Conservation (phyloP, 1,140 invertebrate genomes). For the Leptonema lineaticorne region DNA sequence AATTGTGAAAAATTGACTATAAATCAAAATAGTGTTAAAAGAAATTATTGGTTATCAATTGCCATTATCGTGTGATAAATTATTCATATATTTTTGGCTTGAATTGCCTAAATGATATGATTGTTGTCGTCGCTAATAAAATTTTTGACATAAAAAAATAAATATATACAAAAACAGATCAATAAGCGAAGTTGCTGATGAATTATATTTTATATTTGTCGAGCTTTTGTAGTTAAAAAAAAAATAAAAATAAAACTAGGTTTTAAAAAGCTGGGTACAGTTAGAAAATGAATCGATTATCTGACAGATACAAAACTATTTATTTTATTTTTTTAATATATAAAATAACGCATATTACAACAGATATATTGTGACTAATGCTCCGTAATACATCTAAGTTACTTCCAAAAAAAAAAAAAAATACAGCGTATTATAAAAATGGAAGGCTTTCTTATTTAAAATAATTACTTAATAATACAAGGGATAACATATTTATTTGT, state of each 20-base stretch:
- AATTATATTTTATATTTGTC: slow-evolving; percentile 43
- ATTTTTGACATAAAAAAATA: slow-evolving; percentile 26
- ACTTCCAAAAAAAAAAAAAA: neutral
- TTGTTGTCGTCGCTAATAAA: slow-evolving; percentile 42
- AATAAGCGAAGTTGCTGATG: slow-evolving; percentile 35
- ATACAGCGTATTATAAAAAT: neutral
- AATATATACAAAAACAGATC: slow-evolving; percentile 35
- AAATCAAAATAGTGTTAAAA: slow-evolving; percentile 41
- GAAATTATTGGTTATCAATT: slow-evolving; percentile 40
- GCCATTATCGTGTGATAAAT: slow-evolving; percentile 43
- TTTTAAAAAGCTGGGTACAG: slow-evolving; percentile 9
- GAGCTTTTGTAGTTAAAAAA: slow-evolving; percentile 42
- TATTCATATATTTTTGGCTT: slow-evolving; percentile 43
- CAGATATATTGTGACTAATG: too few species aligned
- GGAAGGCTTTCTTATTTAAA: neutral
- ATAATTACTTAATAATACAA: neutral
- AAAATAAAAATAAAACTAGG: slow-evolving; percentile 21
- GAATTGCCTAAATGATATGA: slow-evolving; percentile 39
- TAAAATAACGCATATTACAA: too few species aligned
- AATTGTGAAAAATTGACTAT: slow-evolving; percentile 38
- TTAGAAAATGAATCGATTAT: neutral
- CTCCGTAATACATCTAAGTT: neutral
- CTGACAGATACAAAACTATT: too few species aligned
- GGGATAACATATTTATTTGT: too few species aligned
- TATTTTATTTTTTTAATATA: too few species aligned